Conservation (phyloP, 2,888 invertebrate genomes). For the Gastracanthus pulcherrimus region DNA sequence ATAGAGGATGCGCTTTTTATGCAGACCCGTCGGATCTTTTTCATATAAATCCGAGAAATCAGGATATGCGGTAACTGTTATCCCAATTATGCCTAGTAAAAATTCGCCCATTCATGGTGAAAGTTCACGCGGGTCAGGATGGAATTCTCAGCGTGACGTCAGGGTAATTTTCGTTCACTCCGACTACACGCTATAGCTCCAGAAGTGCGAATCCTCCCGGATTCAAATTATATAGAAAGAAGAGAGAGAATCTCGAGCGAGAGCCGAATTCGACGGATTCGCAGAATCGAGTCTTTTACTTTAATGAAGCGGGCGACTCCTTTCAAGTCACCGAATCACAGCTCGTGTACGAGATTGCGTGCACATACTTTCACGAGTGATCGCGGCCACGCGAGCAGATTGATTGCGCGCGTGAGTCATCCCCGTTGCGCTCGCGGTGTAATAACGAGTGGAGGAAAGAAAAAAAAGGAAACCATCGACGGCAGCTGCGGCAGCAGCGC, state of each 20-base stretch:
- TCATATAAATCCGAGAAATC: too few species aligned
- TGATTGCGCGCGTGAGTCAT: conserved; percentile 16
- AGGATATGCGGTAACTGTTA: too few species aligned
- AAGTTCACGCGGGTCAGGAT: background rate
- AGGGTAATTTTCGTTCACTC: background rate
- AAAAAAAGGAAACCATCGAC: too few species aligned
- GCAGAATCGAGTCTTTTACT: background rate
- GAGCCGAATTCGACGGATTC: background rate
- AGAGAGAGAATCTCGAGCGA: background rate
- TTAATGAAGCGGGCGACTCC: background rate
- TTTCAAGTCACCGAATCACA: background rate
- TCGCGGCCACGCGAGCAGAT: background rate
- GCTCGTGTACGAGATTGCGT: background rate
- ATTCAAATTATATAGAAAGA: too few species aligned
- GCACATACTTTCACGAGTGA: background rate
- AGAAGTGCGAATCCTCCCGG: too few species aligned
- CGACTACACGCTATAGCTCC: too few species aligned
- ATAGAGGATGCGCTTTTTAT: too few species aligned
- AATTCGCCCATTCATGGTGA: too few species aligned
- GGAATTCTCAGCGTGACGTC: background rate
- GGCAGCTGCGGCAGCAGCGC: too few species aligned
- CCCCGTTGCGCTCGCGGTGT: too few species aligned
- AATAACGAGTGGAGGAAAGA: too few species aligned
- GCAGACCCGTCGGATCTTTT: too few species aligned
- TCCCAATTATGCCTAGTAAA: background rate